A percentile compares a stretch with the other conserved stretches of the same genome.
Conservation (phyloP, 2,113 vertebrate genomes). For the Typhlomys cinereus region DNA sequence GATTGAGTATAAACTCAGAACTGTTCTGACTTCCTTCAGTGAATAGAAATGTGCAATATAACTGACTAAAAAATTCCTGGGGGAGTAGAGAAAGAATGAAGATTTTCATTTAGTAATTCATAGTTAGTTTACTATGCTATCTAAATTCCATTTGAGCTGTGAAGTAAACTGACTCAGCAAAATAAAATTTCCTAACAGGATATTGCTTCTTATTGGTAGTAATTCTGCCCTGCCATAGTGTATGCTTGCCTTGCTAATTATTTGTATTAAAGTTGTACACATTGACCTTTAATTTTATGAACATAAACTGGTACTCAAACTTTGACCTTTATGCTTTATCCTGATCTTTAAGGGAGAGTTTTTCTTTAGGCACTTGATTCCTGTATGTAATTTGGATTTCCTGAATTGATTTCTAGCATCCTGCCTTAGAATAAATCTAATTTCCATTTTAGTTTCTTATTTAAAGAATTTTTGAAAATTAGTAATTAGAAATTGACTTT, state of each 20-base stretch:
- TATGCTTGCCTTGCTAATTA: conserved; percentile 23
- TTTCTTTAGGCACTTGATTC: conserved; percentile 6
- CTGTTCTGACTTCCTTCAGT: not conserved
- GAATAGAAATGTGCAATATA: not conserved
- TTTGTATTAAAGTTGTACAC: conserved; percentile 41
- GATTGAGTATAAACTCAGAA: not conserved
- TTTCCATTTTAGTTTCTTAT: conserved; percentile 16
- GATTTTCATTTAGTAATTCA: not conserved
- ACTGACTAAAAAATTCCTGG: not conserved
- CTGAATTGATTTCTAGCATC: conserved; percentile 4
- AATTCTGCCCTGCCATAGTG: not conserved
- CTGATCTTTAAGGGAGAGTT: not conserved
- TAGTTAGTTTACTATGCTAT: not conserved
- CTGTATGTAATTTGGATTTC: not conserved
- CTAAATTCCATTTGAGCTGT: conserved; percentile 33
- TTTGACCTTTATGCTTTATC: not conserved
- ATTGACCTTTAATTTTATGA: conserved; percentile 40
- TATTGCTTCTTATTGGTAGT: conserved; percentile 11
- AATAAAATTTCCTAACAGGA: conserved; percentile 12
- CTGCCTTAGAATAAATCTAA: not conserved
- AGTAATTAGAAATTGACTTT: not conserved
- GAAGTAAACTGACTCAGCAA: conserved; percentile 34
- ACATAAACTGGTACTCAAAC: conserved; percentile 42
- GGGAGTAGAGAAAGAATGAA: not conserved
- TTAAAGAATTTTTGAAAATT: conserved; percentile 8